Evolutionary conservation across 2,797 vertebrate genomes (phyloP), one percentile per base, ranked within the genome.

Genomic region (Micromesistius poutassou): DNA sequence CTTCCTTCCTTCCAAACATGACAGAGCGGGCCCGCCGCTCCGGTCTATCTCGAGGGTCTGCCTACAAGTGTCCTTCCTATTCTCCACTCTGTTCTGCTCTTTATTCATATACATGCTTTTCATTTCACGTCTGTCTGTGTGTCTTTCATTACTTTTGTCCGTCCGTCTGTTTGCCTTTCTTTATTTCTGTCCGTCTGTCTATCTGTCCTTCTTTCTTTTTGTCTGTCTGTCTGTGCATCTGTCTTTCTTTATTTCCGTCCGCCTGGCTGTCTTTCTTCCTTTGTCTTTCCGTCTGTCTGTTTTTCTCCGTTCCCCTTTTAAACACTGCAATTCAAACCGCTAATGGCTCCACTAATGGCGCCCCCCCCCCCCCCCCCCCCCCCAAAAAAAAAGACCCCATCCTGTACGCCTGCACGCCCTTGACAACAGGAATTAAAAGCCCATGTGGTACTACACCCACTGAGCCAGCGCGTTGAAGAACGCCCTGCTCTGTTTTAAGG

Each of bases 401-500:
- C 82, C 36, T 38, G 30, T 30, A 22, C 33, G 30, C 28, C 16
- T 13, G 33, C 22, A 0, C 0, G 35, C 72, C 74, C 80, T 55
- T 38, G 73, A 77, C 78, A 76, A 80, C 72, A 74, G 28, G 73
- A 40, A 19, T 50, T 74, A 77, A 16, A 72, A 80, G 33, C 77
- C 76, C 40, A 76, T 35, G 76, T 68, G 31, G 75, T 66, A n/a
- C n/a, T n/a, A 25, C 76, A 38, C 73, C 80, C 55, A 78, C 75
- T 81, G 72, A 72, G 77, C 30, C 9, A n/a, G 36, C n/a, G 36
- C 82, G 84, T 78, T 14, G 84, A 76, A 84, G 86, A 89, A 84
- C 81, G 87, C 89, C 88, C 91, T 92, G 89, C 81, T 86, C 82
- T 87, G 84, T 86, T 79, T 86, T 79, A 78, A 81, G 71, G 84